phyloP scores from a whole-genome alignment of 2,888 invertebrate genomes.

The Pyrgus malvae region DNA sequence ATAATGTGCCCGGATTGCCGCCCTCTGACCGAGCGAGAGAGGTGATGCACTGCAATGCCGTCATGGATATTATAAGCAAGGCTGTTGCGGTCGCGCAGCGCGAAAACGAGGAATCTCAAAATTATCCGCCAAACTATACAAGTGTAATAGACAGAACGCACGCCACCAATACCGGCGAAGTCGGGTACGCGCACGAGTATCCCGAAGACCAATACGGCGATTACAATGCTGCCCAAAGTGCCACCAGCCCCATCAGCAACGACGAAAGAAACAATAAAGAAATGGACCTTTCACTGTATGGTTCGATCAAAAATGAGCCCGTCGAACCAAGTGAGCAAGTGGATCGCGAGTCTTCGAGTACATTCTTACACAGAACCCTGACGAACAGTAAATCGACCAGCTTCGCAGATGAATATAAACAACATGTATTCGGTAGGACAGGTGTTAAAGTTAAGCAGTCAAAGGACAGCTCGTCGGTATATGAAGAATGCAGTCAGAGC shows the following conservation, averaged over 20 bases:
- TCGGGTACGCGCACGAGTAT: slow-evolving; percentile 60
- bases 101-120: slow-evolving; percentile 72
- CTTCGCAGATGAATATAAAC: slow-evolving; percentile 66
- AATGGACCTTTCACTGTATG: slow-evolving; percentile 74
- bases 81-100: slow-evolving; percentile 77
- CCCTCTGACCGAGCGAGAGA: slow-evolving; percentile 78
- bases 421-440: slow-evolving; percentile 56
- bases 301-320: slow-evolving; percentile 65
- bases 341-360: slow-evolving; percentile 47
- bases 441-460: slow-evolving; percentile 52
- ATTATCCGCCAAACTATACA: slow-evolving; percentile 58
- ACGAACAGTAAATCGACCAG: slow-evolving; percentile 52
- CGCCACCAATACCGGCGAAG: slow-evolving; percentile 43
- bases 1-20: slow-evolving; percentile 80
- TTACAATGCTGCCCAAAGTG: slow-evolving; percentile 55
- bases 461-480: slow-evolving; percentile 76
- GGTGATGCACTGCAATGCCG: slow-evolving; percentile 78
- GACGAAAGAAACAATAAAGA: slow-evolving; percentile 73
- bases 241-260: slow-evolving; percentile 59
- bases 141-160: slow-evolving; percentile 61
- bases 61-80: slow-evolving; percentile 78
- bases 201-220: slow-evolving; percentile 60
- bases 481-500: slow-evolving; percentile 83
- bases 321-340: slow-evolving; percentile 49
- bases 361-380: slow-evolving; percentile 51